Evolutionary conservation across 2,113 vertebrate species (phyloP), one percentile per base, ranked within the genome.

Genomic region (Pomatostomus ruficeps): DNA sequence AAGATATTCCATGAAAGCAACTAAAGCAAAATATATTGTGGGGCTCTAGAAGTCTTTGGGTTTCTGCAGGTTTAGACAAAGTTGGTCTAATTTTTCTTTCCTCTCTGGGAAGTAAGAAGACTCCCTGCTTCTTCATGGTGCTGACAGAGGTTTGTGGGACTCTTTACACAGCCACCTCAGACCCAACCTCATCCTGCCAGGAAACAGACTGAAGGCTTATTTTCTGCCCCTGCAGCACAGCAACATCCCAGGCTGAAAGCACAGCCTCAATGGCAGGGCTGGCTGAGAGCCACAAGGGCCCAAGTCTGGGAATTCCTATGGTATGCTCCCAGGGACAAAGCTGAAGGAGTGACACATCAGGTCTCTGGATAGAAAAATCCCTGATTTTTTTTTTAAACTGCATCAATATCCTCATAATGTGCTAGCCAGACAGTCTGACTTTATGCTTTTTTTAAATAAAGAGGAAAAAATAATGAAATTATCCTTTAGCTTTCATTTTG

Each of bases 291-390:
- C 91, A 81, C 88, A 72, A 48, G n/a, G 43, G 66, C 76, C 93
- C 45, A 87, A 31, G 66, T 59, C 70, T 82, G 84, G 91, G 89
- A 95, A 95, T 95, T 95, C 93, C 94, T 77, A 72, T 86, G 77
- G 65, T 65, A 49, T 95, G 84, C 26, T 76, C 68, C n/a, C 57
- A 72, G 81, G 89, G 89, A 87, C 54, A 72, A 89, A 87, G 45
- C 45, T 66, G 68, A 95, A 89, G 58, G 73, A 89, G 58, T 68
- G 86, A 95, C 14, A 9, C 68, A 61, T 84, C 93, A 95, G 52
- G 68, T 93, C 96, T 95, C 72, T 1, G 8, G 76, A 78, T 89
- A 93, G 88, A 97, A 92, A 92, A 92, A 80, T 74, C 55, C 15
- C 13, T 81, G 48, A 9, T 29, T 58, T 36, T 31, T 35, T 14